Conservation (phyloP, 2,113 vertebrate species). For the Lepisosteus osseus region DNA sequence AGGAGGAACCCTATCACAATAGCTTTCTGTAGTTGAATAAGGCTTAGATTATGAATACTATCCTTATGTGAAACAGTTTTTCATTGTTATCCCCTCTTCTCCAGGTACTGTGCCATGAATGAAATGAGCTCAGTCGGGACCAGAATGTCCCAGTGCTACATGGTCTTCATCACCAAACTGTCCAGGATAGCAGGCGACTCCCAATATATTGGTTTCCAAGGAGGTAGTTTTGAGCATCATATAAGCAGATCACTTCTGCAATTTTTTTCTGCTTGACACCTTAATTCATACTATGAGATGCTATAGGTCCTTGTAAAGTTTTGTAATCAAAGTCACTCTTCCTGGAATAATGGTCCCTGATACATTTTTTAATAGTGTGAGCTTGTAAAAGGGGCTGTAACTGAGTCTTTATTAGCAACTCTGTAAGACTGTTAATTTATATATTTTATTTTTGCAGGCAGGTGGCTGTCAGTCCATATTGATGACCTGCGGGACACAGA, state of each 20-base stretch:
- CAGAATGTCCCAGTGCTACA: constrained; percentile 36
- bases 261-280: no score
- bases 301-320: no score
- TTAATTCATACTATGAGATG: no score
- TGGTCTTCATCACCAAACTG: constrained; percentile 65
- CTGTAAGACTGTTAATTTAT: not conserved
- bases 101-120: constrained; percentile 68
- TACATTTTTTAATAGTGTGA: no score
- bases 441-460: constrained; percentile 36
- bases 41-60: no score
- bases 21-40: no score
- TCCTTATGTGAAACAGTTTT: not conserved
- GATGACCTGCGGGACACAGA: constrained; percentile 65
- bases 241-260: no score
- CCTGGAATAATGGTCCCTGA: no score
- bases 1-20: no score
- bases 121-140: constrained; percentile 42
- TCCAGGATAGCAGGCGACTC: constrained; percentile 52
- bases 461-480: constrained; percentile 62
- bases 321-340: no score
- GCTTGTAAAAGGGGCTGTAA: no score
- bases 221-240: constrained; percentile 41
- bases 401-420: no score
- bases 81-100: not conserved
- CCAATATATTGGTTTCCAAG: constrained; percentile 67